Evolutionary conservation across 2,888 invertebrate genomes (phyloP), one percentile per base, ranked within the genome.

Genomic region (Matsumyia berberina): DNA sequence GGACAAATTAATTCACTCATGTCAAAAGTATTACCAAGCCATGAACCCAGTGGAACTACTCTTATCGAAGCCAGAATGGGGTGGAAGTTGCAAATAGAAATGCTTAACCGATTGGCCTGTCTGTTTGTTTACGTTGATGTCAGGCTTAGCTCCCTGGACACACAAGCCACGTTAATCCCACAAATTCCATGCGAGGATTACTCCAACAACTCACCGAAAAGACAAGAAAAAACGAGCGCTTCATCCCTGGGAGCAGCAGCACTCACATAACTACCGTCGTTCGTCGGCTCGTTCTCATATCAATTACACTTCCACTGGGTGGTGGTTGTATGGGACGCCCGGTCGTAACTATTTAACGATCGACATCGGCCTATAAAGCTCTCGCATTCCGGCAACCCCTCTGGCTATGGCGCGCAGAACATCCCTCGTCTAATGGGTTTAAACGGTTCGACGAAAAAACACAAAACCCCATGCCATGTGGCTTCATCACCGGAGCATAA

Each of bases 261-360:
- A 66, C 42, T 79, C 55, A 51, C 46, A 78, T 58, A 73, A 57
- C 44, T 73, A 57, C 44, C 39, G 60, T 60, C 35, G 64, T 46
- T 44, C 24, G 44, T 62, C 49, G 31, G 29, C 64, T 70, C 78
- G 70, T 78, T 78, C 62, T 46, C 55, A 46, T 78, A 85, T 85
- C 80, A 85, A 80, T 85, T 85, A 85, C 85, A 76, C 74, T 76
- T 85, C 29, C 57, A 85, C 57, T 85, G 69, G 80, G 69, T 73
- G 72, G 80, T 62, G 3, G 37, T 51, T 15, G 58, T 31, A 39
- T n/a, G 70, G 37, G 44, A 35, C 24, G 37, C 31, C n/a, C n/a
- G 5, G 60, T 60, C 60, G 77, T 69, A 69, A 55, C 66, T 72
- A 55, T 73, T 72, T 73, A 83, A 78, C 83, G 67, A 78, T 83